These are phyloP conservation scores for Cyclura pinguis DNA, from an alignment of 2,797 vertebrate species.

Conservation along the genomic window DNA sequence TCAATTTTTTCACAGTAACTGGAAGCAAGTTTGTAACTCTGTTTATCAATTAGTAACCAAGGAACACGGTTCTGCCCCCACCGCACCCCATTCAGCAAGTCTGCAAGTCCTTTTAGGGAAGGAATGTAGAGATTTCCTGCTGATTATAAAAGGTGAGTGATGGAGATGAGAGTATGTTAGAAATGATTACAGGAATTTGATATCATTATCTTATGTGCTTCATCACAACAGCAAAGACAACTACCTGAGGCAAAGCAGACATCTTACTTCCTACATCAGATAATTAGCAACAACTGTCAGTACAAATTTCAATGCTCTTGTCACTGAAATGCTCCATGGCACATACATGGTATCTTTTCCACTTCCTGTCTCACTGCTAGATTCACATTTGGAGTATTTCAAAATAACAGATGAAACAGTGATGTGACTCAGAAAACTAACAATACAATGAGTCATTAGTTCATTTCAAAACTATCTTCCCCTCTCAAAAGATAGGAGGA, in stretches of 20 bases:
- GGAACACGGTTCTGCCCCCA: neutral
- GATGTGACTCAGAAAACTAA: neutral
- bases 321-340: slow-evolving; percentile 49
- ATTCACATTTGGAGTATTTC: slow-evolving; percentile 21
- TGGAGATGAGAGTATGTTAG: slow-evolving; percentile 79
- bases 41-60: neutral
- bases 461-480: neutral
- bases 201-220: slow-evolving; percentile 74
- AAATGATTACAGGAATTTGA: slow-evolving; percentile 78
- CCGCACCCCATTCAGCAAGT: neutral
- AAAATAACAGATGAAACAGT: slow-evolving; percentile 14
- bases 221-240: slow-evolving; percentile 58
- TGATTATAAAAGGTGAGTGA: slow-evolving; percentile 85
- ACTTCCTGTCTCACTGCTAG: slow-evolving; percentile 52
- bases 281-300: slow-evolving; percentile 63
- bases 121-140: slow-evolving; percentile 83
- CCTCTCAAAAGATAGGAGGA: neutral
- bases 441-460: neutral
- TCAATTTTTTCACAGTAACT: neutral
- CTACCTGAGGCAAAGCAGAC: slow-evolving; percentile 67
- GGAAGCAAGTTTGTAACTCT: slow-evolving; percentile 22
- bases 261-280: slow-evolving; percentile 62
- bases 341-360: slow-evolving; percentile 57
- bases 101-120: slow-evolving; percentile 37
- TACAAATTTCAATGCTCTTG: slow-evolving; percentile 60